Evolutionary conservation across 2,888 invertebrate genomes (phyloP), one percentile per base, ranked within the genome.

Genomic region (Galerucella nymphaeae): DNA sequence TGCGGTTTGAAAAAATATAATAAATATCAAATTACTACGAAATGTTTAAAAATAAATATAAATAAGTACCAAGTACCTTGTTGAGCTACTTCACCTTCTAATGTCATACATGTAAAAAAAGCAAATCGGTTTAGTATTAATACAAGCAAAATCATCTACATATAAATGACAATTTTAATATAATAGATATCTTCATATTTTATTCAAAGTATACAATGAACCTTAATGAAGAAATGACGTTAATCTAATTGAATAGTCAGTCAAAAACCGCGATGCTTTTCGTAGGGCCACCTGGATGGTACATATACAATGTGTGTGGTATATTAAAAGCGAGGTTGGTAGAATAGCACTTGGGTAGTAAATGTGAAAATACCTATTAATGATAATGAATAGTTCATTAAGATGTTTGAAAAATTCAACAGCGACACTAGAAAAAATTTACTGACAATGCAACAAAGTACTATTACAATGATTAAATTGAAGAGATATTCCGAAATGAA

Each of bases 31-130:
- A 66, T 70, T 70, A 71, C 68, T 61, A 74, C 71, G 73, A 75
- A 70, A 6, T 30, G 10, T 30, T 9, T 18, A 18, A 42, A 11
- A 62, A 69, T 38, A 50, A 64, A 74, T 74, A 72, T 71, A 70
- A 75, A 78, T 82, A 82, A 38, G 81, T 62, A 23, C 50, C 50
- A 58, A 59, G 38, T 91, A 91, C 91, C 91, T 91, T 90, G 90
- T 80, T 90, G 91, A 66, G 90, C 90, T 82, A 90, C 87, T 86
- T 91, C 91, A 81, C 90, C 91, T 88, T 91, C 91, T 91, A 76
- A 64, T 59, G 85, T 78, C 78, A 78, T 73, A 77, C 85, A 85
- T 84, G 85, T 79, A 85, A 85, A n/a, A 83, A 84, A 84, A 83
- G 81, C 80, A 75, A 53, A 53, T 53, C 53, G 48, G n/a, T 48